A percentile compares a stretch with the other conserved stretches of the same genome.
Conservation (phyloP, 2,113 vertebrate species). For the Delphinapterus leucas region DNA sequence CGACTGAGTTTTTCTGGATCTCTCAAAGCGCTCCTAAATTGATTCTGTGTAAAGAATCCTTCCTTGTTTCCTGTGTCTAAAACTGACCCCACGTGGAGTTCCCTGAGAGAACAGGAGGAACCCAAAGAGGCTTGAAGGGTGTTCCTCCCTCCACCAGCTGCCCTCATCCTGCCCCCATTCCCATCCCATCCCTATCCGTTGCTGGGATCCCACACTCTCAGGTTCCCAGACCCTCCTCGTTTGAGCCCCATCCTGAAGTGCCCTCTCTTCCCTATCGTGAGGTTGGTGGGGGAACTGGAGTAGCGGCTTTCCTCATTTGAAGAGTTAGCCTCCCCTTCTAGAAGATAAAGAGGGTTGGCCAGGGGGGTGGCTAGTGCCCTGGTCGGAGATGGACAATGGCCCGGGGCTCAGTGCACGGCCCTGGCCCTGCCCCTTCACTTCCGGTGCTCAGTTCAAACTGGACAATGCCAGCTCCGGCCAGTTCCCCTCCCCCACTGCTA, state of each 20-base stretch:
- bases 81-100: not conserved
- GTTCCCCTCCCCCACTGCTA: constrained; percentile 74
- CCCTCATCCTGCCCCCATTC: not conserved
- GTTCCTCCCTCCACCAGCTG: not conserved
- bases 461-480: constrained; percentile 81
- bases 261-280: not conserved
- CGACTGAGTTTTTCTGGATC: not conserved
- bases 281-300: not conserved
- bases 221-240: not conserved
- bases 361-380: constrained; percentile 66
- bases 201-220: not conserved
- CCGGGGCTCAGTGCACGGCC: constrained; percentile 77
- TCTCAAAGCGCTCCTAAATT: constrained; percentile 3
- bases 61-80: not conserved
- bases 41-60: not conserved
- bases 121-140: not conserved
- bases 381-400: constrained; percentile 79
- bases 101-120: not conserved
- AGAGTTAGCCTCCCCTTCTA: constrained; percentile 24
- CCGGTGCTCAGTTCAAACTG: constrained; percentile 83
- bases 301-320: not conserved
- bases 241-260: constrained; percentile 20
- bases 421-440: constrained; percentile 82
- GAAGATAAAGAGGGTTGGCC: constrained; percentile 49
- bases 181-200: not conserved